phyloP scores from a whole-genome alignment of 2,888 invertebrate genomes.

The Cephus pulcher region DNA sequence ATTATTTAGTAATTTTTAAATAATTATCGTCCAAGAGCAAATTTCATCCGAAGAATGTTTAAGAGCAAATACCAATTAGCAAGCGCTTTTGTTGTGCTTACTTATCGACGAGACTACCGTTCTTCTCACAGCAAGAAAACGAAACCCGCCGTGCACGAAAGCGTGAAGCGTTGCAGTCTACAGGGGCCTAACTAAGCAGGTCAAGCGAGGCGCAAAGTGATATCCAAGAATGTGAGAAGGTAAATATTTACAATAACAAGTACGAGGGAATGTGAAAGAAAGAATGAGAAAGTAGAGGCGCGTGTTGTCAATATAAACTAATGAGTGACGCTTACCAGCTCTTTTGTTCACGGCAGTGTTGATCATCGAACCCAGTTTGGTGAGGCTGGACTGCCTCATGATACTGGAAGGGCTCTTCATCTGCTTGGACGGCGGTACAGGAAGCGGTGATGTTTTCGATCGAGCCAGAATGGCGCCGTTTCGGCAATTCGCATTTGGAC shows the following conservation, averaged over 20 bases:
- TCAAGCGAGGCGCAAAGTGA: not conserved
- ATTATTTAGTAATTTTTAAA: not conserved
- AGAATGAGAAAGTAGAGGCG: not conserved
- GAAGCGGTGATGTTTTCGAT: conserved; percentile 48
- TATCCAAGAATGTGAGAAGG: not conserved
- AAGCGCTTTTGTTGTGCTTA: not conserved
- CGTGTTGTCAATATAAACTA: not conserved
- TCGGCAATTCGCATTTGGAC: conserved; percentile 50
- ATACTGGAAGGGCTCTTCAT: conserved; percentile 67
- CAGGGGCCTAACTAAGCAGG: not conserved
- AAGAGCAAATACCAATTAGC: not conserved
- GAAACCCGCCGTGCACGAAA: not conserved
- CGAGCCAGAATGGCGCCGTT: conserved; percentile 51
- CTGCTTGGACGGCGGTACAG: conserved; percentile 57
- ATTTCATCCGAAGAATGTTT: not conserved
- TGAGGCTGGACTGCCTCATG: conserved; percentile 74
- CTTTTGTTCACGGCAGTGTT: conserved; percentile 72
- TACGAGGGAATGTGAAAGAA: not conserved
- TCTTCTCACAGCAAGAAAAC: not conserved
- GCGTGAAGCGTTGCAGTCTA: not conserved
- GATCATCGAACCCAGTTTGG: conserved; percentile 73
- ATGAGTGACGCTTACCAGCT: conserved; percentile 55
- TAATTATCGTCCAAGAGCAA: not conserved
- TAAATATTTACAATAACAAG: not conserved
- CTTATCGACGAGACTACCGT: not conserved